Conservation (phyloP, 2,113 vertebrate genomes). For the Cyphotilapia sp. region DNA sequence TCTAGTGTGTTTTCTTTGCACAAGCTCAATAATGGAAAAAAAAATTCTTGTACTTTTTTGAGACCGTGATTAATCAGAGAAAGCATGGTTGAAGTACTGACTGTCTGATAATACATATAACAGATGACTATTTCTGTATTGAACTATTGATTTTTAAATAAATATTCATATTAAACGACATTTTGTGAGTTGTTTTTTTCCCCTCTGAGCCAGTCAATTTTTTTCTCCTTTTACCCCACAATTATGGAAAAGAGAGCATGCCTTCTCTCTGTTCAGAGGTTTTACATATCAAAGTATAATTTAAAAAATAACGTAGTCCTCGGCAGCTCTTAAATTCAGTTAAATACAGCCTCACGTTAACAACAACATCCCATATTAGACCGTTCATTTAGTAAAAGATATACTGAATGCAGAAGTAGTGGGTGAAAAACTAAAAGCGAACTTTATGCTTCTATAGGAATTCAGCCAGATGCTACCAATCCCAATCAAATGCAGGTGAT, state of each 20-base stretch:
- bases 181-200: neutral
- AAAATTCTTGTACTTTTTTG: conserved; percentile 80
- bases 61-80: conserved; percentile 73
- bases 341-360: neutral
- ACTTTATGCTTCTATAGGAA: neutral
- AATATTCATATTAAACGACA: conserved; percentile 72
- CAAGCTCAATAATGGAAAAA: conserved; percentile 71
- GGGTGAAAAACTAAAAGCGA: neutral
- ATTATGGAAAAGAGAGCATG: neutral
- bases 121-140: conserved; percentile 80
- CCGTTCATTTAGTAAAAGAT: neutral
- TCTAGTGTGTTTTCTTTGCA: conserved; percentile 79
- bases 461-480: neutral
- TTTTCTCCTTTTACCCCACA: neutral
- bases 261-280: neutral
- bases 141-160: conserved; percentile 74
- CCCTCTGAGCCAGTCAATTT: neutral
- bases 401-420: neutral
- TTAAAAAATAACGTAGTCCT: neutral
- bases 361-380: neutral
- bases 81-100: conserved; percentile 85
- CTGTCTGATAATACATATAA: conserved; percentile 72
- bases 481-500: neutral
- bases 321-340: neutral
- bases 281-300: neutral